Evolutionary conservation across 2,888 invertebrate species (phyloP), one percentile per base, ranked within the genome.

Genomic region (Camptogramma bilineatum): DNA sequence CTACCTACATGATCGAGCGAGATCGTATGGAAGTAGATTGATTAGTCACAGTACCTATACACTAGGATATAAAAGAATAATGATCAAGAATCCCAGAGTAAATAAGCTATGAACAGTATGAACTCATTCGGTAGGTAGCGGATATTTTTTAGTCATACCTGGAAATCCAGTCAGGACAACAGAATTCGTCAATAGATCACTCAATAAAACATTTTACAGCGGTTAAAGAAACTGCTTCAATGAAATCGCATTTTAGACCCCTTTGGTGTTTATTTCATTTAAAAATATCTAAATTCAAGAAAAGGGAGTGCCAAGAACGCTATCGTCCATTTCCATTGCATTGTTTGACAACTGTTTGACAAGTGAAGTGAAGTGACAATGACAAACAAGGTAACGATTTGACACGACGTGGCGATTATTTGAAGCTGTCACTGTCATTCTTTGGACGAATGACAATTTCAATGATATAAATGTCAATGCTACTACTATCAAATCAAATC

Each of bases 261-360:
- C 18, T 31, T 4, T 52, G 19, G 4, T 10, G 9, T 18, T 18
- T 21, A 42, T 13, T 50, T 61, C 56, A 59, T n/a, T n/a, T n/a
- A n/a, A n/a, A n/a, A n/a, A n/a, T n/a, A n/a, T 16, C 52, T 58
- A 66, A 65, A 66, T 62, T 61, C 28, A 66, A 34, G 62, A 83
- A 82, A 80, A 79, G 83, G 83, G 84, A 83, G 84, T 83, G 84
- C 79, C 84, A 74, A 62, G 65, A 71, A 74, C 69, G 74, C 73
- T 73, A 71, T 65, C 76, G 69, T 74, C 71, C 73, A 73, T 74
- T 78, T 66, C 56, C 31, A 56, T 63, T 62, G 46, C 61, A 21
- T 13, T 44, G 65, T 8, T 58, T 61, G 55, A 61, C 61, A 50
- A 24, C 24, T n/a, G 24, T 24, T 24, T 4, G 4, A 5, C 5